Conservation (phyloP, 2,888 invertebrate genomes). For the Polymixis lichenea region DNA sequence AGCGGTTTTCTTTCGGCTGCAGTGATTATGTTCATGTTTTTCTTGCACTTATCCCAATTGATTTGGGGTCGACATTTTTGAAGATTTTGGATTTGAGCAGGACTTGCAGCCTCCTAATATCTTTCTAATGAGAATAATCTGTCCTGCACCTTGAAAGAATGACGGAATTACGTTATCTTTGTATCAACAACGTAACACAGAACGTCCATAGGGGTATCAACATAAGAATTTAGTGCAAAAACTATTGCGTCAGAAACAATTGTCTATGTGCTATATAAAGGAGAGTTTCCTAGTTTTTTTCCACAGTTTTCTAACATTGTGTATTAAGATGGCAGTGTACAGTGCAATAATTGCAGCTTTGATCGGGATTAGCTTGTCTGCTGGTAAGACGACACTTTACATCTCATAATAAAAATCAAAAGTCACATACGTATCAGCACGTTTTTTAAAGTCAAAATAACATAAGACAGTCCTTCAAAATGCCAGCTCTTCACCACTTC, state of each 20-base stretch:
- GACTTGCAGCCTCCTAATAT: background rate
- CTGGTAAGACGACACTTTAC: conserved; percentile 44
- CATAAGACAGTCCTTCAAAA: too few species aligned
- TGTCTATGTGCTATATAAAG: conserved; percentile 52
- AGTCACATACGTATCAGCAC: too few species aligned
- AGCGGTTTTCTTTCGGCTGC: too few species aligned
- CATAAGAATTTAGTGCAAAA: conserved; percentile 77
- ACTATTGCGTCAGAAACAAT: conserved; percentile 63
- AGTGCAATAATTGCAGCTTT: conserved; percentile 26
- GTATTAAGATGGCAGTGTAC: conserved; percentile 48
- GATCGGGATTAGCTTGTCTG: conserved; percentile 43
- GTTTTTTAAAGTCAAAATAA: too few species aligned
- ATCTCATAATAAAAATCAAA: background rate
- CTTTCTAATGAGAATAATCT: background rate
- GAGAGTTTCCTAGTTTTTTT: conserved; percentile 32
- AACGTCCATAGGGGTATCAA: conserved; percentile 74
- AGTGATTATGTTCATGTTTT: too few species aligned
- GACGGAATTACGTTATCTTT: conserved; percentile 26
- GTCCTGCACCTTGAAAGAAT: conserved; percentile 39
- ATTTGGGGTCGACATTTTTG: too few species aligned
- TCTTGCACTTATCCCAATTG: background rate
- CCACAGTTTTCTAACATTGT: conserved; percentile 45
- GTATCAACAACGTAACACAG: conserved; percentile 32
- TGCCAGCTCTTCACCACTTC: too few species aligned
- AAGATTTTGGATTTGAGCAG: background rate